Conservation (phyloP, 2,797 vertebrate genomes). For the Meriones psammophilus region DNA sequence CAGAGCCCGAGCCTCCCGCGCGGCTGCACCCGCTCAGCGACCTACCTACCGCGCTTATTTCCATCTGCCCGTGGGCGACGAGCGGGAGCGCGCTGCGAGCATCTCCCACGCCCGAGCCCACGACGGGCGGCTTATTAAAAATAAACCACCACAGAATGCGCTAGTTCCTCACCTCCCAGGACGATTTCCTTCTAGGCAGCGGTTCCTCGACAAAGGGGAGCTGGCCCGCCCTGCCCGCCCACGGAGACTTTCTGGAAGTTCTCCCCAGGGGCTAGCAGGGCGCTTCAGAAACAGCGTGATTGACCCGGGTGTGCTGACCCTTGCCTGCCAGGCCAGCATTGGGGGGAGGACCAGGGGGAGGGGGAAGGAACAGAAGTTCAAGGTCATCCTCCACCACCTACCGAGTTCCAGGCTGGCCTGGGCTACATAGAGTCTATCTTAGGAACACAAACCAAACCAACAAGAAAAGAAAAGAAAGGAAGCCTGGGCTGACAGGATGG, state of each 20-base stretch:
- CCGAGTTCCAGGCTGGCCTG: not conserved
- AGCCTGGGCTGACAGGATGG: not conserved
- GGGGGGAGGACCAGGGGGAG: no score
- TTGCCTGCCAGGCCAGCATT: not conserved
- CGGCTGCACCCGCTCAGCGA: conserved; percentile 32
- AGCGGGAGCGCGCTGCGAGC: conserved; percentile 51
- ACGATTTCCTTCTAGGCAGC: conserved; percentile 60
- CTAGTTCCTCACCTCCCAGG: conserved; percentile 67
- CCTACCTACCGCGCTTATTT: conserved; percentile 65
- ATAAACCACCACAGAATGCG: conserved; percentile 61
- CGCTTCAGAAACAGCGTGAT: not conserved
- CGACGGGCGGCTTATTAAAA: conserved; percentile 63
- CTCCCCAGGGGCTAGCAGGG: not conserved
- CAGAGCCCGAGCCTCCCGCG: not conserved
- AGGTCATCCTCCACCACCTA: not conserved
- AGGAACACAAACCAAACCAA: not conserved
- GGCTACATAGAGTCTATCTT: not conserved
- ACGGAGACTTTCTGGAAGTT: conserved; percentile 42
- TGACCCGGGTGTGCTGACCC: not conserved
- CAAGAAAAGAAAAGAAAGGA: not conserved
- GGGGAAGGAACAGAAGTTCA: not conserved
- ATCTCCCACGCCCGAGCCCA: conserved; percentile 61
- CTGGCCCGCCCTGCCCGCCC: not conserved
- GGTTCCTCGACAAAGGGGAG: conserved; percentile 19
- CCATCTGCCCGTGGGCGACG: conserved; percentile 70